Base-by-base conservation (phyloP, 1,140 invertebrate species). In the Mactra quadrangularis region DNA sequence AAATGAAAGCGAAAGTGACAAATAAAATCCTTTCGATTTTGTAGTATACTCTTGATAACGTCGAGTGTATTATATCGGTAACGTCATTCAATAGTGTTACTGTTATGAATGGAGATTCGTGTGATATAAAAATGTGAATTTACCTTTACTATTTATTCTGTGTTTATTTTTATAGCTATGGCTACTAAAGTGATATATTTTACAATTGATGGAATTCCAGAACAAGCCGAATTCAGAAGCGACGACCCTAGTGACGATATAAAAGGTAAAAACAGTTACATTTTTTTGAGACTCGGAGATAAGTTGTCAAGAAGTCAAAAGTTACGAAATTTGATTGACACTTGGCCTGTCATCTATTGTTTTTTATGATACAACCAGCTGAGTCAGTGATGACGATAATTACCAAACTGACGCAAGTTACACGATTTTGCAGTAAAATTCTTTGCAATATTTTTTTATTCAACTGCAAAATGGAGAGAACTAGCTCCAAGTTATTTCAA, bases 121-220 rank as follows among this genome's bases (percentile, higher is more conserved):
- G 15, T 3, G 27, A 22, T 47, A 29, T 66, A 55, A 55, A 47
- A 66, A 66, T 66, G 62, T 66, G 45, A 66, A 66, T 38, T 66
- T 66, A 4, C 3, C 13, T 66, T 66, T 25, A 22, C 4, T 25
- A 38, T 66, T 33, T 17, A 41, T 11, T 35, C 13, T 41, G 62
- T 66, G 45, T 25, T 62, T 38, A 64, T 6, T 45, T 57, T 11
- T 57, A 25, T 55, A 79, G 50, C 76, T 45, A 82, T 82, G 78
- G 78, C 78, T 45, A 82, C 78, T 22, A 82, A 82, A 82, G 68
- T 82, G 52, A 82, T 82, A 38, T 82, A 82, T 82, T 82, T 82
- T 57, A 82, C 68, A 15, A 64, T 82, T 13, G 68, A 62, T 50
- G 52, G 64, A 29, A 70, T 52, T 47, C 27, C 29, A 6, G 78